Evolutionary conservation across 92 coral and sea anemone species (phyloP).

Genomic region (Galaxea fascicularis): DNA sequence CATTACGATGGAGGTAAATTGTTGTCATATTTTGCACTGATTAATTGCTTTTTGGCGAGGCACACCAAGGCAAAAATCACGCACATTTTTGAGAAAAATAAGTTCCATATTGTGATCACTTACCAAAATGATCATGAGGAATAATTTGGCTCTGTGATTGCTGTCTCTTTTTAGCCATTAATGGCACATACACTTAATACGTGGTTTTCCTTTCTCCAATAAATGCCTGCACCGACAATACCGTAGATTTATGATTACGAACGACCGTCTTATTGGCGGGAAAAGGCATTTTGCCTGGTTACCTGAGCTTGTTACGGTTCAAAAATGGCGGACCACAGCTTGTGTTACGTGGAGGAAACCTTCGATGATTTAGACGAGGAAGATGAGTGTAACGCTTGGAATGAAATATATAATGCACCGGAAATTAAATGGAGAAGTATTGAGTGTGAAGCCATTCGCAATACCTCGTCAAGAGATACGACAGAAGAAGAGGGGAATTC

Average conservation of each 20-base stretch:
- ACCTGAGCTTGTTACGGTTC: not conserved
- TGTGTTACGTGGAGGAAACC: slow-evolving; percentile 19
- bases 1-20: too few species aligned
- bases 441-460: not conserved
- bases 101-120: slow-evolving; percentile 1
- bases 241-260: not conserved
- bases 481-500: not conserved
- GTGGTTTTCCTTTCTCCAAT: not conserved
- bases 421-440: slow-evolving; percentile 12
- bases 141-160: slow-evolving; percentile 2
- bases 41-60: too few species aligned
- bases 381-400: slow-evolving; percentile 62
- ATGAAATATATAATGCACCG: slow-evolving; percentile 39
- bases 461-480: too few species aligned
- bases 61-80: too few species aligned
- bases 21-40: too few species aligned
- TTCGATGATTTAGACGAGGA: slow-evolving; percentile 33
- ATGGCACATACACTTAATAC: not conserved
- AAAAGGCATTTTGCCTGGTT: slow-evolving; percentile 42
- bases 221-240: not conserved
- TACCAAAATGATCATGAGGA: slow-evolving; percentile 45
- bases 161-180: slow-evolving; percentile 30
- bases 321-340: slow-evolving; percentile 67
- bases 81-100: too few species aligned
- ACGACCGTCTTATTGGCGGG: slow-evolving; percentile 37